Evolutionary conservation across 2,797 vertebrate species (phyloP), one percentile per base, ranked within the genome.

Genomic region (Acipenser oxyrinchus): DNA sequence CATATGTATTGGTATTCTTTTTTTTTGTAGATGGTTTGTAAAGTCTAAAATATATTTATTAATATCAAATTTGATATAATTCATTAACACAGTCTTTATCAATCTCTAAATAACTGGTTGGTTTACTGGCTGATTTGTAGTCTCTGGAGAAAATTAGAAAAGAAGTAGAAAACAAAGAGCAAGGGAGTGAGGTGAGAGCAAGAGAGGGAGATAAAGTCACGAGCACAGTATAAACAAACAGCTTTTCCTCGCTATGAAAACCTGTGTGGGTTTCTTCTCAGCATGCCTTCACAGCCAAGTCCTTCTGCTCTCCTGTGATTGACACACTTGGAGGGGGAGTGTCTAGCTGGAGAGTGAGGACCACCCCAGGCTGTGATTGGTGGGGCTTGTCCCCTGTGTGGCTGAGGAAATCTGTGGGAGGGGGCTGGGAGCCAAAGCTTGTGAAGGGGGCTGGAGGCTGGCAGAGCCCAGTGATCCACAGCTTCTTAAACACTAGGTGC

Each of bases 401-500:
- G 72, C 76, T 75, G 74, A 75, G 81, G 82, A 83, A 79, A 74
- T 82, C 84, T 87, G 82, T 88, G 78, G 75, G 84, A 81, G 85
- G 83, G 78, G 79, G 80, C 82, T 74, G 77, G 79, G 81, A 79
- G 78, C 78, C 67, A 70, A 69, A 78, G 78, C 74, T 76, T 85
- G 78, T 73, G 75, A 75, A 79, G 84, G 3, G 84, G 86, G 84
- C 83, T 73, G 81, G 86, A 84, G 79, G 77, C 78, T 71, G 74
- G 71, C 75, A 83, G 73, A 74, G 4, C 73, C 82, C 77, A 77
- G 75, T 72, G 76, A 59, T 75, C 79, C 80, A 82, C 78, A 75
- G 80, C 78, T 78, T 84, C 80, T 84, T 86, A 87, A 83, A 85
- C 72, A 76, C 74, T 76, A 84, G 86, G 84, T 86, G 80, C 75